Evolutionary conservation across 1,140 invertebrate genomes (phyloP).

Genomic region (Platyura marginata): DNA sequence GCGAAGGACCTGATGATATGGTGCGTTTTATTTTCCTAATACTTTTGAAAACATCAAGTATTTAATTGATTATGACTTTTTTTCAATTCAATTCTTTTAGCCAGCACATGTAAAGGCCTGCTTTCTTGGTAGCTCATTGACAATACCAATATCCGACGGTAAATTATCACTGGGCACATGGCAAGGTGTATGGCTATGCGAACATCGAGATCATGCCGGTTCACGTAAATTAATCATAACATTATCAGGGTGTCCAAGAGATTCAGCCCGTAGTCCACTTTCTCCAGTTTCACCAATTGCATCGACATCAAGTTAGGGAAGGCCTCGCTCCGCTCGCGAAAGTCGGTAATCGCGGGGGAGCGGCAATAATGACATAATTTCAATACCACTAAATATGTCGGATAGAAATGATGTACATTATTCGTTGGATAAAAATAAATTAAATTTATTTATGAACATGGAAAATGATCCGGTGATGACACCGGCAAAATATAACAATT

Average conservation of each 20-base stretch:
- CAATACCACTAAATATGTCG: constrained; percentile 24
- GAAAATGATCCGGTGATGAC: too few species aligned
- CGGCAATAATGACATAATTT: constrained; percentile 27
- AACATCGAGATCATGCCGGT: constrained; percentile 88
- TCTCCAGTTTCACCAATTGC: constrained; percentile 67
- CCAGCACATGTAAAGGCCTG: constrained; percentile 94
- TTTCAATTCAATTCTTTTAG: constrained; percentile 18
- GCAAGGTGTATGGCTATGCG: constrained; percentile 96
- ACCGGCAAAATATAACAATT: too few species aligned
- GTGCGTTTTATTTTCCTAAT: constrained; percentile 34
- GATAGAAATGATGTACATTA: constrained; percentile 27
- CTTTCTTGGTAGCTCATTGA: constrained; percentile 86
- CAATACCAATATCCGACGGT: constrained; percentile 89
- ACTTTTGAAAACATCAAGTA: constrained; percentile 5
- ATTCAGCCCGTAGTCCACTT: constrained; percentile 62
- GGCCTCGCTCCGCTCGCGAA: constrained; percentile 27
- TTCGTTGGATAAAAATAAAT: constrained; percentile 26
- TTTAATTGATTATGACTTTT: too few species aligned
- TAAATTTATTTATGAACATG: constrained; percentile 27
- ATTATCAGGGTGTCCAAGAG: constrained; percentile 70
- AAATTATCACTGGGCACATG: constrained; percentile 88
- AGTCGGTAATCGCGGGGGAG: constrained; percentile 27
- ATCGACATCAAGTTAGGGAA: constrained; percentile 75
- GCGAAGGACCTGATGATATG: constrained; percentile 97
- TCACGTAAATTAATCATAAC: constrained; percentile 82